A percentile compares a stretch with the other conserved stretches of the same genome.
Conservation (phyloP, 2,113 vertebrate genomes). For the Atractosteus spatula region DNA sequence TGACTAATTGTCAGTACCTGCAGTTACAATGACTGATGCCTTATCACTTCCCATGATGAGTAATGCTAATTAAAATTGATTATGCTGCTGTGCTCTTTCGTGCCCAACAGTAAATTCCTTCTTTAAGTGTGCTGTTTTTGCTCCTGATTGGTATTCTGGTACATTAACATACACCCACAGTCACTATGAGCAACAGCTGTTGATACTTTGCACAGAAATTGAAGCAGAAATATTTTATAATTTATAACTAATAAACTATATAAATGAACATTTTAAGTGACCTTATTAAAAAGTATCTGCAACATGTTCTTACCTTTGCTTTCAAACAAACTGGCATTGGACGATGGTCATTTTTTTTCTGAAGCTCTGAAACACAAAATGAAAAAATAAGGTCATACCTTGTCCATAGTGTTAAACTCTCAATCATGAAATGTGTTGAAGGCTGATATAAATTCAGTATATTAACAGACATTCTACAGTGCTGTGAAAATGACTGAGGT, state of each 20-base stretch:
- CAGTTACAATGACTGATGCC: constrained; percentile 77
- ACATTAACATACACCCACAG: constrained; percentile 9
- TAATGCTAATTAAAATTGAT: constrained; percentile 75
- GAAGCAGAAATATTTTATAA: constrained; percentile 21
- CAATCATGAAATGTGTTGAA: no score
- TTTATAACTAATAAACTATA: constrained; percentile 25
- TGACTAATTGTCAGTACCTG: constrained; percentile 77
- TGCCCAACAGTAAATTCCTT: background rate
- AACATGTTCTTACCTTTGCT: constrained; percentile 37
- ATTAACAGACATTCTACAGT: no score
- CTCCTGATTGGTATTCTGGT: constrained; percentile 25
- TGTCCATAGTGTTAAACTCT: no score
- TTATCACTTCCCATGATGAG: constrained; percentile 78
- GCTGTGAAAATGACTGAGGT: no score
- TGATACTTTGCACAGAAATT: constrained; percentile 26
- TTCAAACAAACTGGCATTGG: background rate
- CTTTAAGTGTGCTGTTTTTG: background rate
- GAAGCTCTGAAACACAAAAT: background rate
- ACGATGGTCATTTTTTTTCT: background rate
- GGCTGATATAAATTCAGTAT: no score
- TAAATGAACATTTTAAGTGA: constrained; percentile 37
- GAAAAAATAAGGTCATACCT: no score
- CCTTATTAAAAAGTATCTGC: constrained; percentile 55
- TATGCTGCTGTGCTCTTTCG: constrained; percentile 22
- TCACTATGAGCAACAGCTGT: constrained; percentile 25